phyloP scores from a whole-genome alignment of 1,140 invertebrate genomes.

The Lepidurus packardi region DNA sequence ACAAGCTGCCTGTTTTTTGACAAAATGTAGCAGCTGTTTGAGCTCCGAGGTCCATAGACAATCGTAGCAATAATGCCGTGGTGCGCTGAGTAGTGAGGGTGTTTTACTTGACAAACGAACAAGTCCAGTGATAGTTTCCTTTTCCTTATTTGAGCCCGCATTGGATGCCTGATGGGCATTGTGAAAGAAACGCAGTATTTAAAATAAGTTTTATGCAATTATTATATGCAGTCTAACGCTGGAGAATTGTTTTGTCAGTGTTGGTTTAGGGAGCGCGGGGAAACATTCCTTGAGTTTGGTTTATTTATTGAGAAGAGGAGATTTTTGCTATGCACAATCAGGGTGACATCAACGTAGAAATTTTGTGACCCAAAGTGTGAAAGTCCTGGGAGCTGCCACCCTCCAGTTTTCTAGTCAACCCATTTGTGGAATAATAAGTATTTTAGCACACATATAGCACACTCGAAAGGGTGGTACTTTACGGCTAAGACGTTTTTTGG shows the following conservation, averaged over 20 bases:
- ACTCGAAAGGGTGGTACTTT: neutral
- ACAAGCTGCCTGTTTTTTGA: neutral
- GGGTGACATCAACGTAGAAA: neutral
- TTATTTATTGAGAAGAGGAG: neutral
- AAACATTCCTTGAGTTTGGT: conserved; percentile 4
- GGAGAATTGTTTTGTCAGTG: neutral
- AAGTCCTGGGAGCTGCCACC: neutral
- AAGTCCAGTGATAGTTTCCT: neutral
- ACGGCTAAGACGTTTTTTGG: neutral
- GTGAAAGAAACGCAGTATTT: neutral
- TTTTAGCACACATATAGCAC: neutral
- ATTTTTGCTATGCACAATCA: conserved; percentile 21
- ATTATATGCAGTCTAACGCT: neutral
- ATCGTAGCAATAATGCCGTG: conserved; percentile 8
- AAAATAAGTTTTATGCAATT: neutral
- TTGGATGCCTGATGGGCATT: neutral
- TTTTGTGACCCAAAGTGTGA: neutral
- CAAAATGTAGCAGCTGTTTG: neutral
- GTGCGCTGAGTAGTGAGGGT: conserved; percentile 8
- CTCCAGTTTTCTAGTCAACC: neutral
- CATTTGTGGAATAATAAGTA: neutral
- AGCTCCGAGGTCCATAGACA: conserved; percentile 17
- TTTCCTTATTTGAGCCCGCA: neutral
- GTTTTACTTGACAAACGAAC: neutral
- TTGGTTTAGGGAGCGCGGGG: conserved; percentile 1